phyloP scores from a whole-genome alignment of 2,113 vertebrate genomes.

The Anoplopoma fimbria region DNA sequence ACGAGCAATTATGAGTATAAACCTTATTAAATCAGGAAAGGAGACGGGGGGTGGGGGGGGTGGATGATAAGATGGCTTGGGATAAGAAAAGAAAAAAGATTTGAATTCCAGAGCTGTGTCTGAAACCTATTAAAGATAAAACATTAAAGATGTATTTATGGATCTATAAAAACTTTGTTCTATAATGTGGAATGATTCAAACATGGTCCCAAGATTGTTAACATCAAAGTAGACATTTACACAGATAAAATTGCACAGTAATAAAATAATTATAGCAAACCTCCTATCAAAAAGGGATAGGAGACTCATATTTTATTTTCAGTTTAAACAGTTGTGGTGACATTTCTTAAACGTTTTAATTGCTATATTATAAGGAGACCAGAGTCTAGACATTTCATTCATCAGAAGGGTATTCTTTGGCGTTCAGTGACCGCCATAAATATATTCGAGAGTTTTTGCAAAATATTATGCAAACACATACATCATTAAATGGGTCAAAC shows the following conservation, averaged over 20 bases:
- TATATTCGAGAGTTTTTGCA: slow-evolving; percentile 7
- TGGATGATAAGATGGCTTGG: neutral
- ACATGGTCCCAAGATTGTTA: neutral
- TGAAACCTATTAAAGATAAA: neutral
- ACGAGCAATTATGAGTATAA: neutral
- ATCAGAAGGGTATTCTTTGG: neutral
- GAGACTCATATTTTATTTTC: neutral
- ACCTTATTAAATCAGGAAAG: slow-evolving; percentile 6
- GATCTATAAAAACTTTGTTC: neutral
- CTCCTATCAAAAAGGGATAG: neutral
- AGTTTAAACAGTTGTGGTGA: neutral
- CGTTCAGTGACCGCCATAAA: slow-evolving; percentile 2
- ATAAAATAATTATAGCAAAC: neutral
- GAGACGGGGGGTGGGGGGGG: neutral
- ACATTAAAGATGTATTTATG: neutral
- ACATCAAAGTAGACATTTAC: neutral
- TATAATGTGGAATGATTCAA: neutral
- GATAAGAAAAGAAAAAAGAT: neutral
- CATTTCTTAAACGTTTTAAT: neutral
- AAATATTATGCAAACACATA: slow-evolving; percentile 31
- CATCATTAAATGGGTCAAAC: slow-evolving; percentile 38
- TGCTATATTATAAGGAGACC: neutral
- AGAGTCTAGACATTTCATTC: neutral
- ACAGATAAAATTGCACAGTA: neutral
- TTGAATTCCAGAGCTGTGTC: no score